Percentiles rank a stretch among this genome's conserved stretches.
Conservation (phyloP, 2,113 vertebrate genomes). For the Xyliphius kryptos region DNA sequence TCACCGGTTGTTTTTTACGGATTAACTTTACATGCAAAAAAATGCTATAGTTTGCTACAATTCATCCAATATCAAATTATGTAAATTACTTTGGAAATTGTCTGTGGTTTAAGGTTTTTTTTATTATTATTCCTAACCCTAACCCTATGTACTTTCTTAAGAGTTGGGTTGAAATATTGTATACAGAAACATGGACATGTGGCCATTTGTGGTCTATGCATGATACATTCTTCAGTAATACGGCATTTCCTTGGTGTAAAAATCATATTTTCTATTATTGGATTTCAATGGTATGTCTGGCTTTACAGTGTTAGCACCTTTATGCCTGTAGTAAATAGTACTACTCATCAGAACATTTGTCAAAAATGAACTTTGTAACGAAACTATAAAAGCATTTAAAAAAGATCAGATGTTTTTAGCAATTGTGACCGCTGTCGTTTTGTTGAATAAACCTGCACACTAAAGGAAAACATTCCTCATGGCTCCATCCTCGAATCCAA, state of each 20-base stretch:
- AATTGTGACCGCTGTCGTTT: too few relatives aligned
- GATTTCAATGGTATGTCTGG: conserved; percentile 14
- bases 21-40: too few relatives aligned
- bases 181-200: conserved; percentile 13
- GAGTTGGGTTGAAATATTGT: too few relatives aligned
- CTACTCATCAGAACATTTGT: conserved; percentile 22
- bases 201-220: conserved; percentile 29
- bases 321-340: conserved; percentile 26
- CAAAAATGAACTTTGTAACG: too few relatives aligned
- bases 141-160: too few relatives aligned
- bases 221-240: conserved; percentile 26
- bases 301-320: conserved; percentile 24
- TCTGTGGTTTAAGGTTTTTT: too few relatives aligned
- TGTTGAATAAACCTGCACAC: conserved; percentile 16
- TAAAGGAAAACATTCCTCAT: conserved; percentile 42
- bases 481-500: conserved; percentile 14
- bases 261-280: conserved; percentile 3
- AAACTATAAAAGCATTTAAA: too few relatives aligned
- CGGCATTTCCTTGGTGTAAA: conserved; percentile 13
- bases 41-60: too few relatives aligned
- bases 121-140: too few relatives aligned
- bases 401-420: not conserved
- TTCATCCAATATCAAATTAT: too few relatives aligned
- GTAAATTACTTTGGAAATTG: too few relatives aligned
- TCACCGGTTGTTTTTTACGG: too few relatives aligned